Conservation (phyloP, 1,140 invertebrate species). For the Eueides isabella region DNA sequence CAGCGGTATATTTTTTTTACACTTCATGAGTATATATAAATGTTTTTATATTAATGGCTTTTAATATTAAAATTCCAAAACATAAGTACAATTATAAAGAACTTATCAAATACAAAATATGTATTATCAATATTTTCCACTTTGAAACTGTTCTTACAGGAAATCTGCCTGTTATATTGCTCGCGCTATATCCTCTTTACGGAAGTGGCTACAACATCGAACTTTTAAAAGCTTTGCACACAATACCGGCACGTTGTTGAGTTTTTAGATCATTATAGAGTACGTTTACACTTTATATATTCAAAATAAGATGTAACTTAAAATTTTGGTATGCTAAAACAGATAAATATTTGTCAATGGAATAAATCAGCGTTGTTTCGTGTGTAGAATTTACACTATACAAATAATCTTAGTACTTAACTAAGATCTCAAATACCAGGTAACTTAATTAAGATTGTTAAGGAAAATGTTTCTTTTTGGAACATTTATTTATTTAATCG, state of each 20-base stretch:
- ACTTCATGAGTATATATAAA: too few species aligned
- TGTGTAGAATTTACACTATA: too few species aligned
- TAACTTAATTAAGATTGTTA: not conserved
- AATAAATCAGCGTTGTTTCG: too few species aligned
- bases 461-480: not conserved
- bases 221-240: slow-evolving; percentile 40
- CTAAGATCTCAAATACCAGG: too few species aligned
- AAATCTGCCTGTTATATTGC: slow-evolving; percentile 21
- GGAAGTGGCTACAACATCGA: slow-evolving; percentile 25
- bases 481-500: not conserved
- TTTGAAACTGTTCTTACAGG: slow-evolving; percentile 14
- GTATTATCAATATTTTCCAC: not conserved
- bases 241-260: slow-evolving; percentile 21
- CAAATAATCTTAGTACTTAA: too few species aligned
- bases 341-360: not conserved
- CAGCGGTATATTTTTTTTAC: too few species aligned
- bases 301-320: slow-evolving; percentile 1
- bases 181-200: slow-evolving; percentile 22
- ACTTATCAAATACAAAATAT: not conserved
- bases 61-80: not conserved
- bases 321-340: not conserved
- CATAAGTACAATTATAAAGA: not conserved
- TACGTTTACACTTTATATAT: not conserved
- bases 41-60: too few species aligned
- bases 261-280: slow-evolving; percentile 18